Base-by-base conservation (phyloP, 2,888 invertebrate genomes). In the Quadroppia sp. region DNA sequence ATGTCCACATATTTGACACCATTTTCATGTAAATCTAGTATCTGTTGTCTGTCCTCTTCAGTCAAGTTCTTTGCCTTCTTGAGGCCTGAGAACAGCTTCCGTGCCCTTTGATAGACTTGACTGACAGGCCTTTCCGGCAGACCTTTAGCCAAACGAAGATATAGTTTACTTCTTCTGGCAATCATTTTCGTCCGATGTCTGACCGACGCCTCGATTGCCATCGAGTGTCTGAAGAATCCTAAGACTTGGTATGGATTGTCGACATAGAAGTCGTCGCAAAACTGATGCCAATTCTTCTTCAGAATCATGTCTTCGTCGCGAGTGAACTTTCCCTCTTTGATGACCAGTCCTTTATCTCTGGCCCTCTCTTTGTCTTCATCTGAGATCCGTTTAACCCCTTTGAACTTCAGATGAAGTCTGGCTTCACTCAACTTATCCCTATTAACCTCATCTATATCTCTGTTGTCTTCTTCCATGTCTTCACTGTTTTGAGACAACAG, bases 71-170 rank as follows among this genome's bases (percentile, higher is more conserved):
- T 4, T 2, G 36, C n/a, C n/a, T 36, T 64, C 3, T 64, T 64
- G 6, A 64, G 40, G 2, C 64, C 64, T 1, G 64, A 64, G n/a
- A 64, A 64, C 20, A 64, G 32, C 20, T n/a, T 32, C 20, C 32
- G 15, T 1, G 64, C 64, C 32, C 64, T 32, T n/a, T 30, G 6
- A 36, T 64, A 64, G 64, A 32, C 3, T 11, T 20, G 20, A 2
- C 1, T n/a, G 1, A 64, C 7, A 2, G 64, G 1, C n/a, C 64
- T 32, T 1, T 64, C 2, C n/a, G 64, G 64, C 20, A 64, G 17
- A 17, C 36, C 64, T 64, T 64, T 64, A n/a, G 64, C 64, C 20
- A 64, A 40, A n/a, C 64, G 1, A 1, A 64, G 40, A 17, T 36
- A 40, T 3, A 64, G 17, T 36, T 64, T 11, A n/a, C 64, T 36